Evolutionary conservation across 35 echinoderm and acorn worm species (phyloP).

Genomic region (Ptychodera flava): DNA sequence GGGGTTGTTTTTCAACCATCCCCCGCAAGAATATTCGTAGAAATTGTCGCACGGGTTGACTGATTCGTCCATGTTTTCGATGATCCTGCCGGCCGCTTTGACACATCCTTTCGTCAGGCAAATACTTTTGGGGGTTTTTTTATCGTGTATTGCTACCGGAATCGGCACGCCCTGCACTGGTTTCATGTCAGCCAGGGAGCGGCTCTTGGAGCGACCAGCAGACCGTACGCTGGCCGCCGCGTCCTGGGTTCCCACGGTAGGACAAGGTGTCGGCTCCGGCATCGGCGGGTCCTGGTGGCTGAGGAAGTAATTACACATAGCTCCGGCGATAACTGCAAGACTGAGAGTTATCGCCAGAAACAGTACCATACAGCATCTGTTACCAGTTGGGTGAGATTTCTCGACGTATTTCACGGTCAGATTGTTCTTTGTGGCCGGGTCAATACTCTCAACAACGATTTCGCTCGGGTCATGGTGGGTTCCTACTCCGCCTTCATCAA

Average conservation of each 20-base stretch:
- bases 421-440: too few species aligned
- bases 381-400: neutral
- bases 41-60: conserved; percentile 87
- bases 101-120: neutral
- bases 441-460: too few species aligned
- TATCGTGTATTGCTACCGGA: neutral
- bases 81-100: conserved; percentile 44
- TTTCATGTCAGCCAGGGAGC: neutral
- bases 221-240: neutral
- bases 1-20: conserved; percentile 51
- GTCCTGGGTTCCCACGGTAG: neutral
- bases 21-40: conserved; percentile 79
- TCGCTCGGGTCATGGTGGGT: too few species aligned
- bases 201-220: neutral
- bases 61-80: conserved; percentile 53
- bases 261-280: neutral
- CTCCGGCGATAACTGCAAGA: neutral
- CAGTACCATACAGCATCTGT: neutral
- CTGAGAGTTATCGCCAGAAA: neutral
- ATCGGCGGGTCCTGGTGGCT: neutral
- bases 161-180: neutral
- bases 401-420: neutral
- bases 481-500: too few species aligned
- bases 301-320: neutral
- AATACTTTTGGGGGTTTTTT: neutral